phyloP scores from a whole-genome alignment of 1,140 invertebrate genomes.

The Apolygus lucorum region DNA sequence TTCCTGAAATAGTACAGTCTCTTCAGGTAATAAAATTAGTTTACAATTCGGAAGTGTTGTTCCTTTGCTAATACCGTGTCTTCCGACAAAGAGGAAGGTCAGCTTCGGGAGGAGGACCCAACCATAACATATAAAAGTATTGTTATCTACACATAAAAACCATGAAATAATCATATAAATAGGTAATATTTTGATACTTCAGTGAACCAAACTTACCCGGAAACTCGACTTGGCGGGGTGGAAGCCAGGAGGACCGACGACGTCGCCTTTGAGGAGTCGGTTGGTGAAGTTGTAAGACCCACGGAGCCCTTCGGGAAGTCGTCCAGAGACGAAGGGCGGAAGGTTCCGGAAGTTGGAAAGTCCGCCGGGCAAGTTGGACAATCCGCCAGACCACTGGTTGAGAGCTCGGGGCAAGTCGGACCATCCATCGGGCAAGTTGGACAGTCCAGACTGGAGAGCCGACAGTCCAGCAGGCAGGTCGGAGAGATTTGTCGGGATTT shows the following conservation, averaged over 20 bases:
- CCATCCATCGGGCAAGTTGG: background rate
- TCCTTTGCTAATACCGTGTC: too few relatives aligned
- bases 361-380: background rate
- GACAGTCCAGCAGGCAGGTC: background rate
- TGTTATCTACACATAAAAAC: too few relatives aligned
- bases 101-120: too few relatives aligned
- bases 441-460: background rate
- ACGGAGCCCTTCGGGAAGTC: conserved; percentile 12
- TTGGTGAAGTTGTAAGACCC: conserved; percentile 18
- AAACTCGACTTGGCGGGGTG: conserved; percentile 18
- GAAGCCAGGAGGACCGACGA: background rate
- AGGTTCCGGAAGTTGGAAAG: background rate
- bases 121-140: too few relatives aligned
- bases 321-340: background rate
- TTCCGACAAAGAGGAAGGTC: too few relatives aligned
- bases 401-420: background rate
- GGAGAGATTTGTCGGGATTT: background rate
- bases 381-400: too few relatives aligned
- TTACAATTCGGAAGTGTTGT: too few relatives aligned
- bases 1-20: too few relatives aligned
- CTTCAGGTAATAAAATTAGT: too few relatives aligned
- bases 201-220: conserved; percentile 20
- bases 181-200: too few relatives aligned
- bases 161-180: too few relatives aligned
- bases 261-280: conserved; percentile 3